Conservation (phyloP, 2,113 vertebrate species). For the Mesoclemmys tuberculata region DNA sequence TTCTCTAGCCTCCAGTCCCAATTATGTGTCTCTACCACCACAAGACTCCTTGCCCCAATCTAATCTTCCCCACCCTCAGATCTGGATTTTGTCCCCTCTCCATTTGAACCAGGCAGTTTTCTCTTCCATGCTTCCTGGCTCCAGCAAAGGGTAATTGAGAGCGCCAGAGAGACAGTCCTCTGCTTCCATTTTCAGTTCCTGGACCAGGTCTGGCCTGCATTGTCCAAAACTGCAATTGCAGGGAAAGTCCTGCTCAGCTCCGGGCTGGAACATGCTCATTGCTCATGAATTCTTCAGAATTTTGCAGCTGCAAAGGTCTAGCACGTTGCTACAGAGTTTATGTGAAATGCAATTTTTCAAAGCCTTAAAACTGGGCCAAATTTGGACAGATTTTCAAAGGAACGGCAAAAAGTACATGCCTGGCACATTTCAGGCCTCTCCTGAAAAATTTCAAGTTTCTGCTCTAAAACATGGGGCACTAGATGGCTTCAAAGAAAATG, state of each 20-base stretch:
- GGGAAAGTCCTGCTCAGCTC: not conserved
- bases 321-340: not conserved
- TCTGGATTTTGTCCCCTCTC: not conserved
- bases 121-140: not conserved
- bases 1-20: too few relatives aligned
- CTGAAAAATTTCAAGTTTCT: not conserved
- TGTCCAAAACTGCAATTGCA: not conserved
- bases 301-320: not conserved
- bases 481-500: not conserved
- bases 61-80: not conserved
- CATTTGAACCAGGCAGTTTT: not conserved
- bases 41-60: not conserved
- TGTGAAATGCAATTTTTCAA: not conserved
- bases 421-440: not conserved
- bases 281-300: rapidly evolving
- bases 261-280: not conserved
- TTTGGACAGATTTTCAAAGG: not conserved
- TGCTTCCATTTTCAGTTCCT: not conserved
- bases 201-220: not conserved
- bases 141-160: not conserved
- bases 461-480: not conserved
- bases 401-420: not conserved
- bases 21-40: too few relatives aligned
- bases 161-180: not conserved
- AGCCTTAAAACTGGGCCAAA: not conserved